Evolutionary conservation across 1,140 invertebrate genomes (phyloP), one percentile per base, ranked within the genome.

Genomic region (Drosophila ficusphila): DNA sequence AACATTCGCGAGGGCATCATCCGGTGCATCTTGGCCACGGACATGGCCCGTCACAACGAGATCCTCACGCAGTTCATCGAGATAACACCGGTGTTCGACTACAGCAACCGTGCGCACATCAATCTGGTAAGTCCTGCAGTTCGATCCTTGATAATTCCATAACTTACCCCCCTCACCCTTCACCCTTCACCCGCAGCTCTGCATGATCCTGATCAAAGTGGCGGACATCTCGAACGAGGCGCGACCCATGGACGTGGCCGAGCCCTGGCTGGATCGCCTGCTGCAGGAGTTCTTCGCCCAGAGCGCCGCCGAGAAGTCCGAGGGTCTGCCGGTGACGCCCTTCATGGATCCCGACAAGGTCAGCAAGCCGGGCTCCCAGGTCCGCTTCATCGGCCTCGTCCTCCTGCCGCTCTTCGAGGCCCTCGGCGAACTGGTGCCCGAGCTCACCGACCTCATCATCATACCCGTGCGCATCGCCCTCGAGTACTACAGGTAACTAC

Each of bases 321-420:
- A 97, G 90, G 96, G 96, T 6, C 92, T 97, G 56, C 96, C 96
- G 1, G 96, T 97, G 1, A 96, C 96, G 5, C 96, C 96, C 0
- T 97, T 97, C 85, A 97, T 97, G 96, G 96, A 97, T 89, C 93
- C 96, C n/a, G 96, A 97, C 60, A 97, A 97, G 92, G 96, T 97
- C 9, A 97, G 96, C 33, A 97, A 97, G 91, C 95, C 96, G 3
- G 95, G 96, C 21, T 96, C 96, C 0, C 96, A 97, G 90, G 96
- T 96, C 88, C 95, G 95, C 51, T 97, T 97, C 91, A 97, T 97
- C 76, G 96, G 96, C 14, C 93, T 96, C 74, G 96, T 97, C 27
- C 92, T 97, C 1, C 92, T 97, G 53, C 96, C 96, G 1, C 92
- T 97, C 2, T 96, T 96, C 88, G 95, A 96, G 91, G 94, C 95